Evolutionary conservation across 37 sponge, comb jelly and placozoan species (phyloP).

Genomic region (Agelas oroides): DNA sequence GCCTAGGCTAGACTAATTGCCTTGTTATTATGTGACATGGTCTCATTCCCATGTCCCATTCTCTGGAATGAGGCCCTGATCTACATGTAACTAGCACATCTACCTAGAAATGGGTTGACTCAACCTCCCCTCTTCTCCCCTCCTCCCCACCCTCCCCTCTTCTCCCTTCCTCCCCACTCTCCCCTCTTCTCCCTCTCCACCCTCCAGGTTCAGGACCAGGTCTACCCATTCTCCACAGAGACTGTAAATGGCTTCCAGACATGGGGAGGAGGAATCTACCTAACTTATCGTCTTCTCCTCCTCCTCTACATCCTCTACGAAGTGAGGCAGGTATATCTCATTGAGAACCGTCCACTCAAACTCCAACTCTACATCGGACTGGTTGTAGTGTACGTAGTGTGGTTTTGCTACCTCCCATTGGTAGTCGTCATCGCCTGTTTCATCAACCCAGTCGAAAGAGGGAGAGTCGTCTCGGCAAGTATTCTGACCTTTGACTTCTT

Average conservation of each 20-base stretch:
- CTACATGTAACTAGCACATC: no score
- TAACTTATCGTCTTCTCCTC: constrained; percentile 45
- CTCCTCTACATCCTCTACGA: constrained; percentile 64
- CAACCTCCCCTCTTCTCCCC: no score
- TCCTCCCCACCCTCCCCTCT: neutral
- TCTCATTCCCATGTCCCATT: no score
- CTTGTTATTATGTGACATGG: no score
- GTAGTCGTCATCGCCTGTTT: constrained; percentile 6
- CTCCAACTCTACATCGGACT: constrained; percentile 55
- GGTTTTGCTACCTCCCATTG: constrained; percentile 79
- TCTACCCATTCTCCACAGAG: constrained; percentile 17
- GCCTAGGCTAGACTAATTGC: no score
- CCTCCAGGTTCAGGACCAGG: constrained; percentile 40
- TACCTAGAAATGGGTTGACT: no score
- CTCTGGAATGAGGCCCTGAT: no score
- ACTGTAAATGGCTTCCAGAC: constrained; percentile 39
- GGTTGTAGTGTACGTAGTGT: constrained; percentile 38
- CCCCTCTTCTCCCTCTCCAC: neutral
- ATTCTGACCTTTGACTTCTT: constrained; percentile 51
- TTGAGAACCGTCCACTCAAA: constrained; percentile 50
- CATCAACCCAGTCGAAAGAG: constrained; percentile 33
- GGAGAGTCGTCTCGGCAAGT: neutral
- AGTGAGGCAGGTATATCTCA: constrained; percentile 64
- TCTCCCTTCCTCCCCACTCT: neutral
- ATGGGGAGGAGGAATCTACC: constrained; percentile 63